Evolutionary conservation across 2,797 vertebrate species (phyloP).

Genomic region (Lerista edwardsae): DNA sequence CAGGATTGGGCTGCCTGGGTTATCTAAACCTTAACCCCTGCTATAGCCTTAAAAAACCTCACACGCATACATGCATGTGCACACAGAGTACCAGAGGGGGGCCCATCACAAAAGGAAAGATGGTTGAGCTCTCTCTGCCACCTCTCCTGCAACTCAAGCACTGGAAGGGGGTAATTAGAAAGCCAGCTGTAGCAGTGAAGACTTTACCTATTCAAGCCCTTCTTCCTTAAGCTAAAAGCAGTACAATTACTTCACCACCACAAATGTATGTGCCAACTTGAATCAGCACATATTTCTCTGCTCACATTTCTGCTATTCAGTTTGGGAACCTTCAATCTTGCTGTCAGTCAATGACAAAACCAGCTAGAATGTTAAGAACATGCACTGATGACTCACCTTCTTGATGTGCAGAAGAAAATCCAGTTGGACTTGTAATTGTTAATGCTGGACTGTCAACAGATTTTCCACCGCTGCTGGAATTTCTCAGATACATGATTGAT

Average conservation of each 20-base stretch:
- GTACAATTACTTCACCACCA: background rate
- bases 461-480: constrained; percentile 87
- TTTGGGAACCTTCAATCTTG: background rate
- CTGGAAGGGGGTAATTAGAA: background rate
- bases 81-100: too few relatives aligned
- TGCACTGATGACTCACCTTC: constrained; percentile 77
- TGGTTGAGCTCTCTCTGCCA: too few relatives aligned
- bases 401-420: constrained; percentile 79
- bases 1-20: too few relatives aligned
- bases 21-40: too few relatives aligned
- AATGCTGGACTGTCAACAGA: constrained; percentile 83
- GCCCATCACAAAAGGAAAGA: too few relatives aligned
- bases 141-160: too few relatives aligned
- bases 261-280: background rate
- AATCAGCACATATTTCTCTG: background rate
- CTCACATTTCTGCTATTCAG: background rate
- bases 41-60: too few relatives aligned
- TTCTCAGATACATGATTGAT: constrained; percentile 90
- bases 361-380: background rate
- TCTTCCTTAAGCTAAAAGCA: background rate
- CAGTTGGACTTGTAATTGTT: constrained; percentile 82
- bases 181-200: background rate
- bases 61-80: too few relatives aligned
- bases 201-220: background rate
- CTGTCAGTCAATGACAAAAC: background rate